Conservation (phyloP, 2,113 vertebrate species). For the Verasper variegatus region DNA sequence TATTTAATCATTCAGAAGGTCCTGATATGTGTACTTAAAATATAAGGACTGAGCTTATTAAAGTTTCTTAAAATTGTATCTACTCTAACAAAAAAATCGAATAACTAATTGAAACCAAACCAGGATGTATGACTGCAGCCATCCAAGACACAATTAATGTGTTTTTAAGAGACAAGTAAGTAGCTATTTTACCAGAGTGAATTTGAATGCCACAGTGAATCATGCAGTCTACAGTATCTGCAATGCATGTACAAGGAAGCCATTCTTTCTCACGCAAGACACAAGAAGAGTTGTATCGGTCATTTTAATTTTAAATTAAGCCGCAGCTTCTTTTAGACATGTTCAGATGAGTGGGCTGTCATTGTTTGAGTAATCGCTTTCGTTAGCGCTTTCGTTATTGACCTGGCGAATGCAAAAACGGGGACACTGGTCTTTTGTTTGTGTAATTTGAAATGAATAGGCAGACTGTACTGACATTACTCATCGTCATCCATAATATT, state of each 20-base stretch:
- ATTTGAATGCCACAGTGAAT: slow-evolving; percentile 4
- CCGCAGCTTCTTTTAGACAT: slow-evolving; percentile 9
- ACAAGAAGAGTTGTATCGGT: slow-evolving; percentile 4
- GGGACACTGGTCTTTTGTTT: slow-evolving; percentile 26
- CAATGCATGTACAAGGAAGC: not conserved
- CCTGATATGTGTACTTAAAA: too few relatives aligned
- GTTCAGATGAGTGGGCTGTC: slow-evolving; percentile 37
- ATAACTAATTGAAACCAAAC: too few relatives aligned
- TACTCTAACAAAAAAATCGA: too few relatives aligned
- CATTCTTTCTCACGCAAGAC: slow-evolving; percentile 13
- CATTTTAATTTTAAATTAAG: slow-evolving; percentile 28
- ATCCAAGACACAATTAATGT: too few relatives aligned
- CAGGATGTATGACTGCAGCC: too few relatives aligned
- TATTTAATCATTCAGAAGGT: too few relatives aligned
- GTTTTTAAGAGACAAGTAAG: not conserved
- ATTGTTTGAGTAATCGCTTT: slow-evolving; percentile 45
- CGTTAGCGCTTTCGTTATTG: slow-evolving; percentile 32
- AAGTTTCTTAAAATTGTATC: too few relatives aligned
- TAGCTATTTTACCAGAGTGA: not conserved
- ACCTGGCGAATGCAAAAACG: slow-evolving; percentile 25
- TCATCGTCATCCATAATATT: slow-evolving; percentile 34
- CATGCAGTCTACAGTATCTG: not conserved
- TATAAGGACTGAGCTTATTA: too few relatives aligned
- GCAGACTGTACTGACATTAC: slow-evolving; percentile 23
- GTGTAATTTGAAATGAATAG: slow-evolving; percentile 47